phyloP scores from a whole-genome alignment of 2,797 vertebrate species.

The Limosa lapponica region DNA sequence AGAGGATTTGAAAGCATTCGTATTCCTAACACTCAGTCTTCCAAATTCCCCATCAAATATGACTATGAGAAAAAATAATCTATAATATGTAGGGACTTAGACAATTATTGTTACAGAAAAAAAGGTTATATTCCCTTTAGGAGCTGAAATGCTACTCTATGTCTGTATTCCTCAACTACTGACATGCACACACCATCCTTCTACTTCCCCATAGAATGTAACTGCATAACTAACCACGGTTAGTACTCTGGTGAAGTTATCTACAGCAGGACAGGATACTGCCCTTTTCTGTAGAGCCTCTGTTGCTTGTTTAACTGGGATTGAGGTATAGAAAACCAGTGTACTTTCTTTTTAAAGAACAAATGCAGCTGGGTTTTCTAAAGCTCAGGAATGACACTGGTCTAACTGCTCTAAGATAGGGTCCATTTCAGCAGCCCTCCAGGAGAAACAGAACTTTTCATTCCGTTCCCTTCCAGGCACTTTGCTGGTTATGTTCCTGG shows the following conservation, averaged over 20 bases:
- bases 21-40: not conserved
- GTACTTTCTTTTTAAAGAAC: not conserved
- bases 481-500: not conserved
- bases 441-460: not conserved
- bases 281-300: not conserved
- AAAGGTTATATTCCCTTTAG: not conserved
- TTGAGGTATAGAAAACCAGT: not conserved
- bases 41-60: not conserved
- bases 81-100: not conserved
- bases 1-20: not conserved
- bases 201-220: not conserved
- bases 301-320: not conserved
- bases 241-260: not conserved
- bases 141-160: not conserved
- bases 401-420: not conserved
- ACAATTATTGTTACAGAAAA: not conserved
- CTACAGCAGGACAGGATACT: not conserved
- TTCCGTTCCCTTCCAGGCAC: not conserved
- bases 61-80: not conserved
- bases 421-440: not conserved
- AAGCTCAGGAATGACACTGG: not conserved
- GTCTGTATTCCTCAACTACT: not conserved
- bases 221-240: fast-evolving
- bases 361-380: not conserved
- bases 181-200: not conserved